Base-by-base conservation (phyloP, 2,888 invertebrate species). In the Mylabris sibirica region DNA sequence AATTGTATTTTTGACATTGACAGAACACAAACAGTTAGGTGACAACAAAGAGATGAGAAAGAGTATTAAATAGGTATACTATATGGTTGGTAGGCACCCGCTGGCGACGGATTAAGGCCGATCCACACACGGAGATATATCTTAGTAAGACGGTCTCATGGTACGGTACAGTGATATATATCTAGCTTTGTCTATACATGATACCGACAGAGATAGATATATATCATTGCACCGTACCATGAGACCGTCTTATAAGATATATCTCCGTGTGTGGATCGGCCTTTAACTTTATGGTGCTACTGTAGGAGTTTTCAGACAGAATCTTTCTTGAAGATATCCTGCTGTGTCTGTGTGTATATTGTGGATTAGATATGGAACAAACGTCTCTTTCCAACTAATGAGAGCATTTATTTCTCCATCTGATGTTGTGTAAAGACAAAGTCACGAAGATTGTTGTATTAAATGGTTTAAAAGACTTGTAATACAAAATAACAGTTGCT, bases 11-110 rank as follows among this genome's bases (percentile, higher is more conserved):
- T 69, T 78, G 79, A 78, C 79, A 78, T 74, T 79, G 77, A 78
- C 76, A 78, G 73, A 78, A 75, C 76, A 76, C 70, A 74, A 77
- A 77, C 77, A 77, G 77, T 79, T 78, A 77, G 72, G 75, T 77
- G 78, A 78, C 78, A 78, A 79, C 78, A 79, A 78, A 78, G 72
- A 72, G 49, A 49, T 20, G 49, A 49, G 20, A 49, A 9, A 22
- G 49, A 49, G 49, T 49, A 49, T 49, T 49, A 49, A 49, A 49
- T 44, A 20, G 49, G 49, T 49, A 49, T n/a, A n/a, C n/a, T 38
- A 41, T 41, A 44, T 49, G 9, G 49, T 49, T 20, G 49, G 49
- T 22, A 65, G 69, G 71, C 71, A 68, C 73, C 75, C 75, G 74
- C 75, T 72, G 70, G 67, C 22, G 74, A 70, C 72, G 72, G 77